Percentiles rank a stretch among this genome's conserved stretches.
Evolutionary conservation across 2,797 vertebrate species (phyloP).

Genomic region (Fringilla coelebs): DNA sequence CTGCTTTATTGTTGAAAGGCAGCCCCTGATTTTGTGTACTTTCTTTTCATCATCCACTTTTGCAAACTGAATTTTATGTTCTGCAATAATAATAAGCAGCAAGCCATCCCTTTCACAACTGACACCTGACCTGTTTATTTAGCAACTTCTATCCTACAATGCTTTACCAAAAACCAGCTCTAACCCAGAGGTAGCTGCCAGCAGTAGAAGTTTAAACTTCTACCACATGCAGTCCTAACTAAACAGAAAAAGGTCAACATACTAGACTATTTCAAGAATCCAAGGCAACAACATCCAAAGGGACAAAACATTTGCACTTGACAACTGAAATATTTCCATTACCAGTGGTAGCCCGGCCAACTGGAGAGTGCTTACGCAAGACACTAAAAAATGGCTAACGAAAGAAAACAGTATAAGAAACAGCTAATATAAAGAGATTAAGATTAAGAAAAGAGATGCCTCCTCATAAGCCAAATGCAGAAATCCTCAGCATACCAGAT

Average conservation of each 20-base stretch:
- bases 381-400: not conserved
- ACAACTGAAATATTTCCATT: conserved; percentile 11
- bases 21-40: not conserved
- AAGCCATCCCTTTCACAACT: not conserved
- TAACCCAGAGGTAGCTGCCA: not conserved
- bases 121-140: not conserved
- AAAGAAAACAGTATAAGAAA: not conserved
- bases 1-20: not conserved
- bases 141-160: not conserved
- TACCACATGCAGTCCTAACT: not conserved
- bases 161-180: not conserved
- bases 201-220: not conserved
- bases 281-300: not conserved
- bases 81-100: not conserved
- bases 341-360: not conserved
- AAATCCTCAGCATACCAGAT: not conserved
- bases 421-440: not conserved
- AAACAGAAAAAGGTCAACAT: not conserved
- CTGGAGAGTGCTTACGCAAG: not conserved
- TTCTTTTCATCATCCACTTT: not conserved
- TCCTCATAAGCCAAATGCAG: not conserved
- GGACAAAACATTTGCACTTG: conserved; percentile 8
- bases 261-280: not conserved
- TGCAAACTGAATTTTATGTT: not conserved
- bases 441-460: not conserved